Evolutionary conservation across 2,888 invertebrate species (phyloP), one percentile per base, ranked within the genome.

Genomic region (Andrena minutula): DNA sequence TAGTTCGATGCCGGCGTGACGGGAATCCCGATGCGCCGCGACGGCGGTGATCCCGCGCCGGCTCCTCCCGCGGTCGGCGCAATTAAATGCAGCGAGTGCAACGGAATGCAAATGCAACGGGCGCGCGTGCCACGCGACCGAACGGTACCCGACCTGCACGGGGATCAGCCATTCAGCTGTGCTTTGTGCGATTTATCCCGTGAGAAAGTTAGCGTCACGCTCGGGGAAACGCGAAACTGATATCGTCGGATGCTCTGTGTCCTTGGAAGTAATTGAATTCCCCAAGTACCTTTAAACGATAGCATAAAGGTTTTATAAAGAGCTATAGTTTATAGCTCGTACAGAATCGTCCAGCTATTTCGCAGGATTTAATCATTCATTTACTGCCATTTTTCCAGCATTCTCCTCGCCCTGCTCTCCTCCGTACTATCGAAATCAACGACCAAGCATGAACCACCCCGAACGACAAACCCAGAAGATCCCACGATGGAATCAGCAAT

Each of bases 351-450:
- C 41, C 1, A 3, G 2, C 2, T 41, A 16, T 16, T 41, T 1
- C 12, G 1, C 41, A 0, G 41, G 16, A 5, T 16, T 41, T 41
- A 16, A 16, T 41, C 41, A 16, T 41, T 41, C 12, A 41, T 41
- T 41, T 16, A 41, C 16, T 41, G 41, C 16, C 4, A 16, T 41
- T 56, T 61, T 88, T 81, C 16, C 83, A 89, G 89, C 51, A 61
- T 89, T 26, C 47, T 84, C 58, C 66, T 87, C 68, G 80, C 71
- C 63, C 81, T 84, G 64, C 79, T 89, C 71, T 84, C 77, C 71
- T 75, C 68, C 79, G 53, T 76, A 10, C 32, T 23, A 2, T 79
- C 79, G 8, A 79, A 51, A 41, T 58, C 80, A 23, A 47, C 58
- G 26, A 20, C 20, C 23, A 51, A 26, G 7, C 53, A 69, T 60